Base-by-base conservation (phyloP, 53 echinoderm and acorn worm species). In the Actinopyga echinites region DNA sequence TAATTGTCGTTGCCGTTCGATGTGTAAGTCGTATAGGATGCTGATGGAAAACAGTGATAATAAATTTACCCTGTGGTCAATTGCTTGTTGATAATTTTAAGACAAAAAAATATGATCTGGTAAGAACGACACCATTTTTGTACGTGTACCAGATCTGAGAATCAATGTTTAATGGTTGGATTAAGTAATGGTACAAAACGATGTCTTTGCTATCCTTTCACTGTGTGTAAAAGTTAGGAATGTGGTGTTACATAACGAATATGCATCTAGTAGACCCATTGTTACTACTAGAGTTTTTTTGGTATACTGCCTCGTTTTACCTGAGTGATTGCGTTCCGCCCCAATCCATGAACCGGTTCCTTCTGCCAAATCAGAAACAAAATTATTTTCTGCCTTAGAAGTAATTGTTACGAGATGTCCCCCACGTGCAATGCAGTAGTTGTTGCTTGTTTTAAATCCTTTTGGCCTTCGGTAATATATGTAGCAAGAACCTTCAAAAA, bases 401-500 rank as follows among this genome's bases (percentile, higher is more conserved):
- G 54, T 77, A 1, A 77, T 31, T 4, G 77, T 55, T 6, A 55
- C 77, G 3, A 77, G 49, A 56, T 77, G 77, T n/a, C 77, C 77
- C 7, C 77, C 77, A 19, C 54, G 24, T 29, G 11, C 30, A 6
- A 10, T 31, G 55, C 77, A 77, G 53, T 28, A 22, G 4, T 21
- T 13, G 13, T n/a, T 77, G 55, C 77, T 56, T 20, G 28, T 25
- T 17, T 77, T 30, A 31, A 77, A 77, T 22, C 30, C 55, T 31
- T 55, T 55, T 21, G 26, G 53, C 43, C 5, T 56, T 32, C 28
- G 28, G 32, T 25, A 77, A 19, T 53, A 56, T 21, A 17, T 77
- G 31, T 77, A 77, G 30, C 77, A 77, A 32, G 77, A 77, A 26
- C 56, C 30, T 55, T 56, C 55, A 30, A 77, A 77, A 30, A 55